Percentiles rank a stretch among this genome's conserved stretches.
phyloP scores from a whole-genome alignment of 2,113 vertebrate genomes.

The Leucopsar rothschildi region DNA sequence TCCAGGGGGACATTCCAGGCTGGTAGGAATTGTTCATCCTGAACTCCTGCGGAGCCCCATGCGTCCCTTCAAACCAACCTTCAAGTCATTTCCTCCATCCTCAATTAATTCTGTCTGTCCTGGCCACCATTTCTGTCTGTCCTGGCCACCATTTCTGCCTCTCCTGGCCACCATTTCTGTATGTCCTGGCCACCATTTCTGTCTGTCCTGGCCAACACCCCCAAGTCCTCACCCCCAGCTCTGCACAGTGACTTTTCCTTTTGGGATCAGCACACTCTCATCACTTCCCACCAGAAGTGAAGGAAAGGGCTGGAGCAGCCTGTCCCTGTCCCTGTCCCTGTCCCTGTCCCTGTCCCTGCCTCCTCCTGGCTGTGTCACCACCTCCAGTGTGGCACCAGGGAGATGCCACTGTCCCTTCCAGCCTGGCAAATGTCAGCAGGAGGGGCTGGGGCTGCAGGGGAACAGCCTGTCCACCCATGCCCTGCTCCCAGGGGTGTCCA shows the following conservation, averaged over 20 bases:
- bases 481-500: not conserved
- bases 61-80: not conserved
- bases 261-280: not conserved
- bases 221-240: not conserved
- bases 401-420: not conserved
- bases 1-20: no score
- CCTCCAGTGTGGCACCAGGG: not conserved
- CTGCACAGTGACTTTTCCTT: not conserved
- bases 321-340: not conserved
- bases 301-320: not conserved
- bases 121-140: no score
- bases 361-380: not conserved
- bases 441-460: not conserved
- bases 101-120: not conserved
- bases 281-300: not conserved
- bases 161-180: no score
- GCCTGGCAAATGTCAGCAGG: not conserved
- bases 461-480: not conserved
- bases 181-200: no score
- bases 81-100: not conserved
- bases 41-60: not conserved
- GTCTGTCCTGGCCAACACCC: not conserved
- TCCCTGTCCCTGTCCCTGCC: not conserved
- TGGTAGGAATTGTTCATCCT: not conserved
- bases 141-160: no score